Evolutionary conservation across 2,888 invertebrate species (phyloP).

Genomic region (Platypus cylindrus): DNA sequence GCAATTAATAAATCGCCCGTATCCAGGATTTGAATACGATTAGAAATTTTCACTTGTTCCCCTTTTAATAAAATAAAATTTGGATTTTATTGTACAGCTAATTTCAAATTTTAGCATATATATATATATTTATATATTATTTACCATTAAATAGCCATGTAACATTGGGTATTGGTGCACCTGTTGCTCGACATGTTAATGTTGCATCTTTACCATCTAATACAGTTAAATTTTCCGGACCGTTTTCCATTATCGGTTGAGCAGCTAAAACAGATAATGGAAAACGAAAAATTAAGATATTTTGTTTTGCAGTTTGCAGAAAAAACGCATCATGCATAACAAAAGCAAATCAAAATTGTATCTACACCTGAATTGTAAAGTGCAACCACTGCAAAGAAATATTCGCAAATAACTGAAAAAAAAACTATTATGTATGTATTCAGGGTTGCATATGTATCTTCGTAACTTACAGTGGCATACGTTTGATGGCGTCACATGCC

Average conservation of each 20-base stretch:
- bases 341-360: conserved; percentile 10
- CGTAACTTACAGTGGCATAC: no score
- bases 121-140: neutral
- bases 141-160: conserved; percentile 89
- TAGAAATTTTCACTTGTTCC: conserved; percentile 50
- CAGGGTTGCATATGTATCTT: no score
- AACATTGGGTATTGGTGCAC: conserved; percentile 81
- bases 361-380: no score
- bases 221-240: conserved; percentile 78
- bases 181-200: conserved; percentile 74
- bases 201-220: conserved; percentile 89
- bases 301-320: no score
- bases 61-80: conserved; percentile 37
- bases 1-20: conserved; percentile 81
- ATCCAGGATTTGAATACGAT: conserved; percentile 73
- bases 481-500: no score
- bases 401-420: no score
- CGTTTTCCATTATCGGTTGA: conserved; percentile 71
- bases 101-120: neutral
- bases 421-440: no score
- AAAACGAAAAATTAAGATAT: no score
- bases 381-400: no score
- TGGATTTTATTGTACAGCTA: conserved; percentile 1
- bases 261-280: conserved; percentile 61
- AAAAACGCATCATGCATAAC: conserved; percentile 15